phyloP scores from a whole-genome alignment of 2,888 invertebrate species.

The Pasiphila rectangulata region DNA sequence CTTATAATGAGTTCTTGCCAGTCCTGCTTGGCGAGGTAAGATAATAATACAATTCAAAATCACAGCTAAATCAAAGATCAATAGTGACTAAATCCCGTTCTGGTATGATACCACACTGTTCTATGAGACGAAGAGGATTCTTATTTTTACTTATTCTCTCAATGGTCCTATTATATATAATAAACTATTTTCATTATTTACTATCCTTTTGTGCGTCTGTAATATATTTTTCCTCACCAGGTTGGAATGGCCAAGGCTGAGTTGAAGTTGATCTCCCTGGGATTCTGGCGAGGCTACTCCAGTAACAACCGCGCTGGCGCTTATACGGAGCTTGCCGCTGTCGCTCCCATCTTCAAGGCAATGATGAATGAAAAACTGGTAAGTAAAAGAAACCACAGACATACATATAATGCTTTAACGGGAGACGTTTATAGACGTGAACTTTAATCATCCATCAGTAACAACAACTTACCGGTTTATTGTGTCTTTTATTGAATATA shows the following conservation, averaged over 20 bases:
- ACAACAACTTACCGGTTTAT: too few relatives aligned
- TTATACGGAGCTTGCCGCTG: slow-evolving; percentile 86
- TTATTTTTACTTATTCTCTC: too few relatives aligned
- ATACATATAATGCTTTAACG: too few relatives aligned
- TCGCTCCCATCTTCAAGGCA: slow-evolving; percentile 87
- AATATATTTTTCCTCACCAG: slow-evolving; percentile 50
- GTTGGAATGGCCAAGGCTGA: slow-evolving; percentile 83
- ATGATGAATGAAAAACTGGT: slow-evolving; percentile 87
- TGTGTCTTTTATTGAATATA: too few relatives aligned
- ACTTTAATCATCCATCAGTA: too few relatives aligned
- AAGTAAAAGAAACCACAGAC: slow-evolving; percentile 34
- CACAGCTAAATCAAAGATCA: not conserved
- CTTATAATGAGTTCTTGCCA: slow-evolving; percentile 90
- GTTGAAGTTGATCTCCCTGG: slow-evolving; percentile 82
- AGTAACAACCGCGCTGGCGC: slow-evolving; percentile 89
- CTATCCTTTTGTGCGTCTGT: too few relatives aligned
- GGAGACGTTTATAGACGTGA: too few relatives aligned
- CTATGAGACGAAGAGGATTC: too few relatives aligned
- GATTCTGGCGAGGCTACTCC: slow-evolving; percentile 90
- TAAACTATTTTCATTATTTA: too few relatives aligned
- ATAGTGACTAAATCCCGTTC: too few relatives aligned
- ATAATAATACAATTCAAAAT: not conserved
- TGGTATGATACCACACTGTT: slow-evolving; percentile 24
- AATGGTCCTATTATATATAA: too few relatives aligned
- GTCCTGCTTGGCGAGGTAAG: slow-evolving; percentile 87